A percentile compares a stretch with the other conserved stretches of the same genome.
Conservation (phyloP, 2,113 vertebrate species). For the Lethenteron reissneri region DNA sequence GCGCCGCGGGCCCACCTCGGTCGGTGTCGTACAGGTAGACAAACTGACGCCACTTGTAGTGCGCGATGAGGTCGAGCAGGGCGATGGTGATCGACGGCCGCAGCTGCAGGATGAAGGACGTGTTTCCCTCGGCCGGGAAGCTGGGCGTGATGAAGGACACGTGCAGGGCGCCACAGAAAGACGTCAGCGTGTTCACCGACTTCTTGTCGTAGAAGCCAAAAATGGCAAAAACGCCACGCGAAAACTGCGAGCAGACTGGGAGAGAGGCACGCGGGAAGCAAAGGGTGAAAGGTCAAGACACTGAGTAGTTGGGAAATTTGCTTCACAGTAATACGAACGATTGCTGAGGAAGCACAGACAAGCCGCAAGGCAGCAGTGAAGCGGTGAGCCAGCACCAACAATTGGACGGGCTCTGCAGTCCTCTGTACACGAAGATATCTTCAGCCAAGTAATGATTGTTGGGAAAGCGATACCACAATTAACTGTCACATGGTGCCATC, state of each 20-base stretch:
- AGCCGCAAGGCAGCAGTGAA: no score
- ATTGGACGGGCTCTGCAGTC: no score
- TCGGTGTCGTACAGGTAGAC: slow-evolving; percentile 96
- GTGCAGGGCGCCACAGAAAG: slow-evolving; percentile 88
- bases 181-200: slow-evolving; percentile 97
- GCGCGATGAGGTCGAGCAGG: slow-evolving; percentile 85
- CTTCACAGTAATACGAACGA: no score
- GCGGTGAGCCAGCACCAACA: no score
- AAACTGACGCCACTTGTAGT: slow-evolving; percentile 98
- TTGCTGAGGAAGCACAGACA: no score
- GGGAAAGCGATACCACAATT: no score
- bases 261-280: slow-evolving; percentile 10
- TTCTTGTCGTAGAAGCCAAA: slow-evolving; percentile 99
- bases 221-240: slow-evolving; percentile 94
- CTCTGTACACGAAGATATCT: no score
- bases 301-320: no score
- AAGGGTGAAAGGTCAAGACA: no score
- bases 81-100: slow-evolving; percentile 91
- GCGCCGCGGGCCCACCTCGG: slow-evolving; percentile 38
- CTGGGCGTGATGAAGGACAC: slow-evolving; percentile 98
- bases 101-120: slow-evolving; percentile 98
- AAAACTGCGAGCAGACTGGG: slow-evolving; percentile 97
- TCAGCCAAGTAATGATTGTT: no score
- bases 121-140: slow-evolving; percentile 81
- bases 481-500: no score